Base-by-base conservation (phyloP, 1,140 invertebrate genomes). In the Psix sp. region DNA sequence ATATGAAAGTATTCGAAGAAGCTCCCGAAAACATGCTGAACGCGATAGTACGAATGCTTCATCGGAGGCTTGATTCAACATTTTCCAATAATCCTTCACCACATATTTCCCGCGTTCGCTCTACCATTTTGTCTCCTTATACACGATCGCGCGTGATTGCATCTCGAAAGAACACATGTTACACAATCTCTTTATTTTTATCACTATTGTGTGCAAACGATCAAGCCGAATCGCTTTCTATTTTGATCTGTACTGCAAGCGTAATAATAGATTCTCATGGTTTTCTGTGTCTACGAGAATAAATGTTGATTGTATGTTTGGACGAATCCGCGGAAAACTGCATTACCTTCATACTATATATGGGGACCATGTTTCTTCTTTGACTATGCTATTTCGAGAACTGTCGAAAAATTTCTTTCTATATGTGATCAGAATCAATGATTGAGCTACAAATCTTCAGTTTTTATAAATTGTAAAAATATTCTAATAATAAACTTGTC, bases 51-150 rank as follows among this genome's bases (percentile, higher is more conserved):
- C 26, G 59, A 39, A 74, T 65, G 72, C 63, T 74, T 65, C 63
- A 59, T 68, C 48, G 51, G 33, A 43, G 67, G 38, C 51, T 62
- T 54, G 42, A 67, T 74, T 74, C 72, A 68, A 70, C 72, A 68
- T 74, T 74, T 74, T 74, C 65, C 72, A 74, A 74, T 74, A 74
- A 74, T 70, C 65, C 65, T 60, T 70, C 43, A 59, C 24, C 72
- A 68, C 72, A 74, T 74, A 74, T 74, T 74, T 67, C 15, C 24
- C 43, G 57, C 56, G 33, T 48, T 67, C 48, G 35, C 51, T 63
- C 46, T 36, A 51, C 42, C 68, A 46, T 67, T 74, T 63, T 43
- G 36, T 18, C 40, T 60, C 14, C 70, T 66, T 62, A 63, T 51
- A 67, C 57, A 39, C 39, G 35, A 73, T 54, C 48, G 35, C 43